Percentiles rank a stretch among this genome's conserved stretches.
These are phyloP conservation scores for Dipus sagitta DNA, from an alignment of 2,797 vertebrate species.

Conservation along the genomic window DNA sequence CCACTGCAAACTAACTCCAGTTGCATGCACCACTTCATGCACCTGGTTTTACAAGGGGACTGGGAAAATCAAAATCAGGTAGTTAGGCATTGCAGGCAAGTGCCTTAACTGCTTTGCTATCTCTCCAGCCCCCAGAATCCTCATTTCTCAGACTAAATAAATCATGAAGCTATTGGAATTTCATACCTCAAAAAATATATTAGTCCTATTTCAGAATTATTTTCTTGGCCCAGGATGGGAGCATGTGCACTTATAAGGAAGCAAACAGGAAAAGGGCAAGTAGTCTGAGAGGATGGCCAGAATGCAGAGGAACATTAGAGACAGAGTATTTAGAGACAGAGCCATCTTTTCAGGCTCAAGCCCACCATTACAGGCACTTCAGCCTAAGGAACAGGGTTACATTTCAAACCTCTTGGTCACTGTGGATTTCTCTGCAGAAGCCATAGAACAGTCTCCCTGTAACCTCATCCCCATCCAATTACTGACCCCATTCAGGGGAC, in stretches of 20 bases:
- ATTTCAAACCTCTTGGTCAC: not conserved
- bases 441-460: not conserved
- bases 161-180: too few species aligned
- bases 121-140: too few species aligned
- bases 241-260: too few species aligned
- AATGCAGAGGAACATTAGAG: conserved; percentile 2
- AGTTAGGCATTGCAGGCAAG: too few species aligned
- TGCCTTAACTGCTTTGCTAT: too few species aligned
- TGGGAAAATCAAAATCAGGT: too few species aligned
- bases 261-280: conserved; percentile 56
- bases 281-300: conserved; percentile 21
- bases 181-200: too few species aligned
- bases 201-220: not conserved
- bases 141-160: too few species aligned
- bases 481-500: not conserved
- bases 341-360: not conserved
- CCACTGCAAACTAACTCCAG: too few species aligned
- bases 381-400: not conserved
- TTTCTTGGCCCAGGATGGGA: too few species aligned
- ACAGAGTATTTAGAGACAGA: not conserved
- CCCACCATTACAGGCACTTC: not conserved
- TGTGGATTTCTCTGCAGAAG: conserved; percentile 1
- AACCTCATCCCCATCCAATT: not conserved
- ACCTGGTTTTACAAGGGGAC: too few species aligned
- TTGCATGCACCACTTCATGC: too few species aligned